Evolutionary conservation across 2,113 vertebrate genomes (phyloP), one percentile per base, ranked within the genome.

Genomic region (Odontophorus gujanensis): DNA sequence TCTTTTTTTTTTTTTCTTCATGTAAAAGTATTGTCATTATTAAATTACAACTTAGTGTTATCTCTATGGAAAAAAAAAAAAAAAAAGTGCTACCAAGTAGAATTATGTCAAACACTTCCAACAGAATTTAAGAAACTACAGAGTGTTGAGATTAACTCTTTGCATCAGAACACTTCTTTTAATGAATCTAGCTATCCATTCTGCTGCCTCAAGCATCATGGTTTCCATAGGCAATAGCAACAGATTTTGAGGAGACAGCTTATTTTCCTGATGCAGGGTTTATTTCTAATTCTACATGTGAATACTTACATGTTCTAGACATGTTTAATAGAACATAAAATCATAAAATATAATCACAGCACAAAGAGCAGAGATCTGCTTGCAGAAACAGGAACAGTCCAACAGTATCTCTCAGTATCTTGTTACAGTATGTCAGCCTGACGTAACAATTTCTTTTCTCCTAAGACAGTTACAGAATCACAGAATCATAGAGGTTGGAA

Each of bases 61-160:
- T 48, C 40, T 82, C 45, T 66, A 82, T 32, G n/a, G 55, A 73
- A 82, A 94, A 79, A 85, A 93, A 43, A 82, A 80, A 40, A 94
- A 79, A 85, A 93, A 43, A 82, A 80, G 36, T 78, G n/a, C 48
- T 40, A 36, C 45, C 48, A 28, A 86, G 11, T 11, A 83, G 43
- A 86, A 65, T 38, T 74, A 63, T 26, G 68, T 38, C 42, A 63
- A 65, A 71, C 7, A 11, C 6, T 94, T 90, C 47, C 55, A 83
- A 25, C 47, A 72, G 38, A 90, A 51, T 42, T 30, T 71, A 18
- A 10, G 38, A 89, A 32, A 51, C 40, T 62, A 53, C 20, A 62
- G 69, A 82, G 36, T 10, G 17, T 68, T 63, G 22, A 28, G 63
- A 42, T 34, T 68, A 61, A 19, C 18, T 51, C 51, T 43, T 63